Evolutionary conservation across 1,140 invertebrate species (phyloP).

Genomic region (Psilanteris sp.): DNA sequence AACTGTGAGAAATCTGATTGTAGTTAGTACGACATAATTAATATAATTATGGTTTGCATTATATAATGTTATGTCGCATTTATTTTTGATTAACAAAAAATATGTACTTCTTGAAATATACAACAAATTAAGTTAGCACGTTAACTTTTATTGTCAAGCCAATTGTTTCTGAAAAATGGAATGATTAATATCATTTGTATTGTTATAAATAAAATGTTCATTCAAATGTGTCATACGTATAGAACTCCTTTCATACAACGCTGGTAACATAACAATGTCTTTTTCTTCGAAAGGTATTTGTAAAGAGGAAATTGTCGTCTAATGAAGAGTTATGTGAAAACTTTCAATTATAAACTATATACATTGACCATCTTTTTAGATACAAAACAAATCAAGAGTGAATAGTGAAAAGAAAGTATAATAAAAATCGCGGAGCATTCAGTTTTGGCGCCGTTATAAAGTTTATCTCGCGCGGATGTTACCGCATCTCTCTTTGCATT

Average conservation of each 20-base stretch:
- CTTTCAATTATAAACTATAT: conserved; percentile 45
- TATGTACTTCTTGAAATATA: no score
- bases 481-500: conserved; percentile 45
- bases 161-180: no score
- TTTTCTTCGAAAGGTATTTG: conserved; percentile 23
- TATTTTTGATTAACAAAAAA: no score
- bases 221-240: conserved; percentile 16
- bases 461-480: conserved; percentile 53
- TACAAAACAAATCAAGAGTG: conserved; percentile 12
- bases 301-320: conserved; percentile 42
- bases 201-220: neutral
- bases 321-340: conserved; percentile 42
- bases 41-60: no score
- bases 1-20: no score
- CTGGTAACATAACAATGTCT: conserved; percentile 33
- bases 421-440: conserved; percentile 37
- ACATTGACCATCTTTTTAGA: conserved; percentile 32
- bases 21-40: no score
- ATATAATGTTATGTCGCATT: no score
- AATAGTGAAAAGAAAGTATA: conserved; percentile 5
- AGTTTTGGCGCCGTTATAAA: conserved; percentile 59
- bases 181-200: neutral
- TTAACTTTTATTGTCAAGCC: no score
- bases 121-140: no score
- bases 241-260: conserved; percentile 13